Evolutionary conservation across 2,888 invertebrate species (phyloP), one percentile per base, ranked within the genome.

Genomic region (Conops quadrifasciatus): DNA sequence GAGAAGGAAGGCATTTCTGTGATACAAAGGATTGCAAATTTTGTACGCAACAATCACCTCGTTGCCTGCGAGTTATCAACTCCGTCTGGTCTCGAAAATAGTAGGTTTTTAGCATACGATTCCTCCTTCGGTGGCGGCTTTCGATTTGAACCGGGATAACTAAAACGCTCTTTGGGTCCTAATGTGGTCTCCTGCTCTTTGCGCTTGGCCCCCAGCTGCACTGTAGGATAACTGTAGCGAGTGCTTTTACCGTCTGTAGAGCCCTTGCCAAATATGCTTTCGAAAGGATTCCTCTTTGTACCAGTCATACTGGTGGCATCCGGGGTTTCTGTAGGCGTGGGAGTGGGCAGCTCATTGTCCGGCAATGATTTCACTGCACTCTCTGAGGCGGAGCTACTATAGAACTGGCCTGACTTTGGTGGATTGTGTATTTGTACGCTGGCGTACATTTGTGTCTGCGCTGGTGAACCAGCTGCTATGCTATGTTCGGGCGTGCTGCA

Each of bases 401-500:
- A 77, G n/a, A 79, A 77, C 13, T 80, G 74, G 4, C 81, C 76
- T 3, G 82, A 79, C 71, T 82, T 80, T 5, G 84, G 86, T 75
- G 85, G 86, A 69, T 83, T 82, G 75, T 86, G 86, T 26, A 86
- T 82, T 75, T 86, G 86, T 5, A 83, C 86, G 73, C 79, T 84
- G 43, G 86, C 82, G 59, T 85, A 86, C 68, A 86, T 77, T 73
- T 83, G 76, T 15, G 82, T 80, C 49, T 81, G 82, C 16, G 80
- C 72, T 16, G 43, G 43, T 15, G 56, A 58, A 21, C 15, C 62
- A 72, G 79, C 79, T n/a, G 78, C 77, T 30, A 80, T 80, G 56
- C 84, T 84, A 82, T 90, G 91, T 77, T 92, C 92, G 0, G 92
- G 92, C 36, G 92, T 92, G 78, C 89, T 90, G 78, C 94, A 93